These are phyloP conservation scores for Campoplex nolae DNA, from an alignment of 2,888 invertebrate species.

Conservation along the genomic window DNA sequence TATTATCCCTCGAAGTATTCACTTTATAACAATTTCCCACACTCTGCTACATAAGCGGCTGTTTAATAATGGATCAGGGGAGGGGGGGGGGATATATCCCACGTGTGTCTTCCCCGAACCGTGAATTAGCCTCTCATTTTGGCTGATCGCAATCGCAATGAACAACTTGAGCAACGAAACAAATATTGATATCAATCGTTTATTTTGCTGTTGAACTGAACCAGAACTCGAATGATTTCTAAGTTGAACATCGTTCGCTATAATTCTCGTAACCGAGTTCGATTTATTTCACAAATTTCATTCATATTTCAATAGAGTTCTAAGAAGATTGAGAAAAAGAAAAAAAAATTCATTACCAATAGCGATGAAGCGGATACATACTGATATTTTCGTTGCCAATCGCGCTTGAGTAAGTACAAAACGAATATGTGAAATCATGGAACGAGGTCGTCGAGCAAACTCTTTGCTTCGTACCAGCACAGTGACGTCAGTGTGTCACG, in stretches of 20 bases:
- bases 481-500: constrained; percentile 83
- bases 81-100: constrained; percentile 16
- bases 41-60: constrained; percentile 56
- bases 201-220: too few species aligned
- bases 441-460: constrained; percentile 69
- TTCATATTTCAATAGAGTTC: background rate
- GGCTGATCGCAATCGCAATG: too few species aligned
- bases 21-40: constrained; percentile 64
- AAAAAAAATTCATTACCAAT: background rate
- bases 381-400: constrained; percentile 11
- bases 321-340: background rate
- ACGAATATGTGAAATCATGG: constrained; percentile 63
- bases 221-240: too few species aligned
- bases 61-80: constrained; percentile 61
- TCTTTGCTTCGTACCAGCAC: constrained; percentile 68
- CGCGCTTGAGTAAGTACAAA: constrained; percentile 29
- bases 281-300: background rate
- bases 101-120: constrained; percentile 26
- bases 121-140: constrained; percentile 32
- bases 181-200: too few species aligned
- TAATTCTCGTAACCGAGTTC: too few species aligned
- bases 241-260: background rate
- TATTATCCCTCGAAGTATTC: constrained; percentile 53
- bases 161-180: too few species aligned
- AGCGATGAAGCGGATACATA: background rate